Evolutionary conservation across 1,140 invertebrate species (phyloP).

Genomic region (Euschistus heros): DNA sequence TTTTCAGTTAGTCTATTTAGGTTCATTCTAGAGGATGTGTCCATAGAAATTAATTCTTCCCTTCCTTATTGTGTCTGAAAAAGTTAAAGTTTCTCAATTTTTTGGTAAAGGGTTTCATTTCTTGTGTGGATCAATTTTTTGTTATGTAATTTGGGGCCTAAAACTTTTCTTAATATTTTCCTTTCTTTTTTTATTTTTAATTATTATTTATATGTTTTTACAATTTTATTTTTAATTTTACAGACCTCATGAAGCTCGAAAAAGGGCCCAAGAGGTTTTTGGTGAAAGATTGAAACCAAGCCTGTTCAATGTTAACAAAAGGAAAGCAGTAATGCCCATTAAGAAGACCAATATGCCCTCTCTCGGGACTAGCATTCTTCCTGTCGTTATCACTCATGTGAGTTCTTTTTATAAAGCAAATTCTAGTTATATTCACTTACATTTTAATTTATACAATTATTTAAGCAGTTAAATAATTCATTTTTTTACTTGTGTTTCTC

Average conservation of each 20-base stretch:
- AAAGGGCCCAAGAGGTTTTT: constrained; percentile 12
- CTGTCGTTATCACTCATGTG: background rate
- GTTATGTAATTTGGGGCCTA: no score
- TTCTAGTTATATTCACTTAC: background rate
- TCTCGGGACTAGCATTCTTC: background rate
- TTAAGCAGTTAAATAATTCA: background rate
- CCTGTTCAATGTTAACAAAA: background rate
- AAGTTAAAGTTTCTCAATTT: no score
- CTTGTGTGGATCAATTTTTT: no score
- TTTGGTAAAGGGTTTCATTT: no score
- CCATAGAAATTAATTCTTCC: no score
- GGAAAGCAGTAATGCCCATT: background rate
- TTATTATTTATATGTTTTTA: no score
- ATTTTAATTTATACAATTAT: background rate
- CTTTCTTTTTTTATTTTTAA: no score
- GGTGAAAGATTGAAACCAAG: background rate
- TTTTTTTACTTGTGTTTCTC: background rate
- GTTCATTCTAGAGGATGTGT: no score
- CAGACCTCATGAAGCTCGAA: background rate
- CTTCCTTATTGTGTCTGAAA: no score
- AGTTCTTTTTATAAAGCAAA: background rate
- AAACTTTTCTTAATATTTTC: no score
- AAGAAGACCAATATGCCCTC: background rate
- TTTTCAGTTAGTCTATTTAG: no score
- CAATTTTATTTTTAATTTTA: background rate